Base-by-base conservation (phyloP, 2,797 vertebrate genomes). In the Pseudochirops cupreus region DNA sequence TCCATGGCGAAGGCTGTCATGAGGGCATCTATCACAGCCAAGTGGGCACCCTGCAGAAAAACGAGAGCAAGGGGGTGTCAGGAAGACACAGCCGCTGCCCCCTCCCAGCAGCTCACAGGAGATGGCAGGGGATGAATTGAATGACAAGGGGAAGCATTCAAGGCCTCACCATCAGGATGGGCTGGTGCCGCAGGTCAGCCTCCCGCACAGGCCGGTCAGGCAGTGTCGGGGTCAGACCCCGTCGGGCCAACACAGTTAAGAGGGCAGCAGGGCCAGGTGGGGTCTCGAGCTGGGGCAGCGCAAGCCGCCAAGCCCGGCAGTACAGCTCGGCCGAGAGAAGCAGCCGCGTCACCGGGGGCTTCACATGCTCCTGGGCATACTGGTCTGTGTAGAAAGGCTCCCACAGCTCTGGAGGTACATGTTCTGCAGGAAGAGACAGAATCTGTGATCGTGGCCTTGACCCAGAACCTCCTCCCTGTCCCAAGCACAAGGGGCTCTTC, bases 381-480 rank as follows among this genome's bases (percentile, higher is more conserved):
- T 99, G 99, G 98, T 99, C 99, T 0, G 99, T 99, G 98, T 99
- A 99, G 98, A 99, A 99, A n/a, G 99, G 99, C 91, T 99, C 99
- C 95, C 99, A 99, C 96, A 99, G 99, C 98, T 99, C 99, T 91
- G 98, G 98, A 1, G 99, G 99, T 92, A 99, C 99, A n/a, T 99
- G 99, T 95, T 99, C 99, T 97, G 97, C 0, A 18, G 28, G 56
- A 55, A 3, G 53, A 46, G 53, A n/a, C 54, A 53, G 0, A 46
- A 46, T 87, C 39, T 0, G 74, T 87, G 74, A 46, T 7, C 7
- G 9, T 46, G 46, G 39, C 57, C 26, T 90, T 50, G 55, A 87
- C 9, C 62, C 53, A 90, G 26, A 91, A 5, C 29, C 46, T 9
- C 57, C 28, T 59, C 39, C 58, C 74, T 91, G 91, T 46, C 94